Base-by-base conservation (phyloP, 2,888 invertebrate species). In the Anarsia innoxiella region DNA sequence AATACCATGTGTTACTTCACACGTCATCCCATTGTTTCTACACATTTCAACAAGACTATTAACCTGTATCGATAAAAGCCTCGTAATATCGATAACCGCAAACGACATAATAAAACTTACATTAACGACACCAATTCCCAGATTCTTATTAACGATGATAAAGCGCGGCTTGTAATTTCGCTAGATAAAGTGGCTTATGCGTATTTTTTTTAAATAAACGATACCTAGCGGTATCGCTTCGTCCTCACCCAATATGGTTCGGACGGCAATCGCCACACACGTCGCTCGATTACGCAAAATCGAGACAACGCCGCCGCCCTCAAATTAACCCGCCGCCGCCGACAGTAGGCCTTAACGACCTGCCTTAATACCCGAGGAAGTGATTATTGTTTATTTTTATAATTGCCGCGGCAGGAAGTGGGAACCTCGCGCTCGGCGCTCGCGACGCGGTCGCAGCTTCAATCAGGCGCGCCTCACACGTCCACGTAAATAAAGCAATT, bases 311-410 rank as follows among this genome's bases (percentile, higher is more conserved):
- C 66, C 67, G 68, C 67, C 67, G 68, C 67, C 68, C 63, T 73
- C 59, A 73, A 72, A 77, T 80, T 78, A 80, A 64, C 49, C 46
- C 46, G 49, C 43, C 41, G 53, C 56, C 62, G 66, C 68, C 65
- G 62, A 56, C 62, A 53, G 45, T 48, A 54, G 51, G 51, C 49
- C 56, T 63, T 65, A 67, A 73, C 69, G 66, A 70, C 61, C 60
- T 65, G 62, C 67, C 67, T 63, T 53, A 61, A 61, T 56, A 51
- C 51, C 67, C 56, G 62, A 82, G 82, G 83, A 83, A 83, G 82
- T 74, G 72, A 78, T 76, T 79, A 78, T 72, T 82, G 76, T 82
- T 82, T 78, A 80, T 75, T 78, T 73, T 73, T 68, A 64, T 77
- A 82, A 83, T 79, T 76, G 67, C 64, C 63, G 52, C 55, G 65